Conservation (phyloP, 2,797 vertebrate species). For the Chelon auratus region DNA sequence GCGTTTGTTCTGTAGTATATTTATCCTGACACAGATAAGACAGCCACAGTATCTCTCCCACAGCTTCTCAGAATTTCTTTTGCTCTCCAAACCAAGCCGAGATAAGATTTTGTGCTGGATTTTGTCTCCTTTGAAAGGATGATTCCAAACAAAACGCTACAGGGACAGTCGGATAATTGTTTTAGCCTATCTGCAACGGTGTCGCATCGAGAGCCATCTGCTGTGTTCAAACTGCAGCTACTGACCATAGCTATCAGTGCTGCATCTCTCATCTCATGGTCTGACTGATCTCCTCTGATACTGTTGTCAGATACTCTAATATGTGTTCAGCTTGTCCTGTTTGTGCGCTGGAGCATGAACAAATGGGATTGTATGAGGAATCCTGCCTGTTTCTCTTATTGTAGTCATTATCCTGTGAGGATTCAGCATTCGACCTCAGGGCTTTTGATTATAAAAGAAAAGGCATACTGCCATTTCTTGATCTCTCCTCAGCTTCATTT, state of each 20-base stretch:
- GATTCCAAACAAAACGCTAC: conserved; percentile 39
- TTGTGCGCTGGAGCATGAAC: conserved; percentile 55
- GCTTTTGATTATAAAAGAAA: conserved; percentile 51
- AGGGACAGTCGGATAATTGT: conserved; percentile 43
- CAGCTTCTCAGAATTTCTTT: conserved; percentile 29
- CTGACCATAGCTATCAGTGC: conserved; percentile 48
- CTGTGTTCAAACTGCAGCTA: conserved; percentile 40
- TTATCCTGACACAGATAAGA: conserved; percentile 43
- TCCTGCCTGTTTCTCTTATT: conserved; percentile 47
- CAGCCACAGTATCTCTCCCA: conserved; percentile 7
- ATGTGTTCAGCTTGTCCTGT: conserved; percentile 41
- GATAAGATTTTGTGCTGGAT: conserved; percentile 58
- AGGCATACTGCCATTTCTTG: conserved; percentile 26
- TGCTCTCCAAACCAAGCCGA: conserved; percentile 38
- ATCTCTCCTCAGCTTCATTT: conserved; percentile 45
- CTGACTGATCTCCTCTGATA: conserved; percentile 46
- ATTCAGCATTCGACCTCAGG: conserved; percentile 41
- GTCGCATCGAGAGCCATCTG: conserved; percentile 53
- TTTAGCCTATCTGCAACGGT: conserved; percentile 29
- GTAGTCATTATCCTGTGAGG: conserved; percentile 25
- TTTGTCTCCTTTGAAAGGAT: conserved; percentile 46
- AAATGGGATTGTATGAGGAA: conserved; percentile 60
- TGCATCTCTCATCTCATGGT: conserved; percentile 32
- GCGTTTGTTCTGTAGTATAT: conserved; percentile 39
- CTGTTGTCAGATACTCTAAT: conserved; percentile 22